Evolutionary conservation across 2,888 invertebrate genomes (phyloP), one percentile per base, ranked within the genome.

Genomic region (Thyatira batis): DNA sequence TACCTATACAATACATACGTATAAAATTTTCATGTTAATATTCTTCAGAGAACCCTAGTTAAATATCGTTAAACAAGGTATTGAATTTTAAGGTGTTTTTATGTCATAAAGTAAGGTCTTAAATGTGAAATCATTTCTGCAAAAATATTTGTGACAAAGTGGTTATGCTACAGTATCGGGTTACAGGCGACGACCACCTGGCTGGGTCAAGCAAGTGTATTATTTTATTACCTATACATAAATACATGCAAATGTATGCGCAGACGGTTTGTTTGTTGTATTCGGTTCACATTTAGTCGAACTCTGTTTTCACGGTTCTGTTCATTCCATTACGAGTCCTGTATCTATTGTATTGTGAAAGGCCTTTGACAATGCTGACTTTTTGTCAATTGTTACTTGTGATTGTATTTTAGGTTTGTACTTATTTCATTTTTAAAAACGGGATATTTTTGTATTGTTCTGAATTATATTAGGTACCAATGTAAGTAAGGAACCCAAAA

Each of bases 161-260:
- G 59, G 80, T 78, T 80, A 80, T 85, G 82, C 76, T 76, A 69
- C 72, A 57, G 60, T 87, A 85, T 90, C 86, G 75, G 61, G 72
- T 90, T 88, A 80, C 89, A 65, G 28, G 57, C 64, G 52, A 39
- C 59, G 72, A 66, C 85, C 89, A 89, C 84, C 86, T 88, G 89
- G 78, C 63, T 52, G 60, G 51, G 55, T 64, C 61, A 61, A 71
- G 55, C 60, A 60, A 45, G 64, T 70, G 64, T 67, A 71, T 71
- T 65, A 65, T 62, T 65, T 71, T 66, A 65, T 62, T 66, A 66
- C 57, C 46, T 53, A 60, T 51, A 13, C 13, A 49, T 61, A 72
- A n/a, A 73, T 65, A 62, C 76, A 82, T 80, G 73, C 63, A 67
- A 78, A 84, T 81, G 69, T 74, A 76, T 67, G 60, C 63, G 25